Evolutionary conservation across 2,797 vertebrate species (phyloP).

Genomic region (Chelon auratus): DNA sequence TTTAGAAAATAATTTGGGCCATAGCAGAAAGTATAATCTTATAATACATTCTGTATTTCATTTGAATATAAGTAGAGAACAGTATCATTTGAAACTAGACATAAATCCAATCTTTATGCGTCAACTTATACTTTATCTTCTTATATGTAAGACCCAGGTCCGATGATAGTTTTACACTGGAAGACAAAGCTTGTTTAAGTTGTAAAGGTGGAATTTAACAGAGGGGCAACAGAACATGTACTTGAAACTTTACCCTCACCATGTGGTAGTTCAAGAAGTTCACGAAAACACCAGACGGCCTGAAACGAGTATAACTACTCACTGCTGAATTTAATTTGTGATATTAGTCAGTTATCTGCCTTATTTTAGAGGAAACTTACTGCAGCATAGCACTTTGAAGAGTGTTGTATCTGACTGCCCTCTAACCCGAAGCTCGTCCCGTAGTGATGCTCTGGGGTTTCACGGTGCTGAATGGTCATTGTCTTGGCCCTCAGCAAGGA

Average conservation of each 20-base stretch:
- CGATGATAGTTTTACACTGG: too few species aligned
- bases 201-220: conserved; percentile 8
- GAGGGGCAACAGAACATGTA: conserved; percentile 23
- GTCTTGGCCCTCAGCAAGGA: conserved; percentile 52
- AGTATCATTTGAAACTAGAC: conserved; percentile 10
- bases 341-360: conserved; percentile 4
- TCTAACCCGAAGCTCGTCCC: conserved; percentile 38
- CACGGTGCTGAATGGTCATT: conserved; percentile 51
- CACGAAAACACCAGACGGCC: conserved; percentile 18
- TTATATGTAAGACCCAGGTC: not conserved
- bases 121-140: conserved; percentile 20
- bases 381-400: conserved; percentile 17
- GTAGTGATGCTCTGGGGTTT: conserved; percentile 36
- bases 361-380: conserved; percentile 9
- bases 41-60: too few species aligned
- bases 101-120: not conserved
- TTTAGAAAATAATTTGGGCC: too few species aligned
- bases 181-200: not conserved
- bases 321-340: conserved; percentile 12
- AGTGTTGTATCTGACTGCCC: conserved; percentile 26
- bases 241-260: conserved; percentile 23
- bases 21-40: too few species aligned
- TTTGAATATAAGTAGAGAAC: too few species aligned
- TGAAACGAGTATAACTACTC: conserved; percentile 22
- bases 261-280: conserved; percentile 19